Evolutionary conservation across 2,888 invertebrate genomes (phyloP), one percentile per base, ranked within the genome.

Genomic region (Tribolium freemani): DNA sequence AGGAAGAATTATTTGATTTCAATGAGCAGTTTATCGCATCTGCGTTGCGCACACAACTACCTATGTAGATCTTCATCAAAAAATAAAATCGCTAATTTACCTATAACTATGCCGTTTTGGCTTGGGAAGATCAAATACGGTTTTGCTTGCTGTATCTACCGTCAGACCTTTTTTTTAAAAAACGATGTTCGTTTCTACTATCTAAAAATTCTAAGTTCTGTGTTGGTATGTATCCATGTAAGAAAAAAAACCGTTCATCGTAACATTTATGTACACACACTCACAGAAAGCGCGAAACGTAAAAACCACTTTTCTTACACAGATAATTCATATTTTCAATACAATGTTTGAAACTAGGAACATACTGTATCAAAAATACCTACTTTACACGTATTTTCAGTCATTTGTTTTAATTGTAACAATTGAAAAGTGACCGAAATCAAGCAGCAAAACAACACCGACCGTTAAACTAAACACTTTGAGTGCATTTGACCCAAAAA

Each of bases 41-140:
- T 77, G 73, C 75, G 71, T 78, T 79, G 76, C 79, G 78, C 81
- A 80, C 81, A 82, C 84, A 84, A 84, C 84, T 84, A 84, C 85
- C 84, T 85, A 85, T 84, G 83, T 85, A 85, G 85, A 85, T 85
- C 85, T 85, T 85, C 83, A 82, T 86, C 85, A 81, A 86, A 86
- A 86, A 86, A 86, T 86, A 86, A 86, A 85, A 85, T 85, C 83
- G 84, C 84, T 84, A 83, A 83, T 84, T 84, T 84, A 82, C 82
- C 82, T 83, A 83, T 66, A 78, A 80, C 82, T 73, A 78, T 78
- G 77, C 77, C 78, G 69, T 73, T 68, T 69, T 48, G 76, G 74
- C 80, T 82, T 81, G 82, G 83, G 83, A 83, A 83, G 83, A 83
- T 83, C 83, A 80, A 79, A 71, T 79, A 80, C 79, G 67, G 72